Conservation (phyloP, 2,797 vertebrate species). For the Heteromormyrus szaboi region DNA sequence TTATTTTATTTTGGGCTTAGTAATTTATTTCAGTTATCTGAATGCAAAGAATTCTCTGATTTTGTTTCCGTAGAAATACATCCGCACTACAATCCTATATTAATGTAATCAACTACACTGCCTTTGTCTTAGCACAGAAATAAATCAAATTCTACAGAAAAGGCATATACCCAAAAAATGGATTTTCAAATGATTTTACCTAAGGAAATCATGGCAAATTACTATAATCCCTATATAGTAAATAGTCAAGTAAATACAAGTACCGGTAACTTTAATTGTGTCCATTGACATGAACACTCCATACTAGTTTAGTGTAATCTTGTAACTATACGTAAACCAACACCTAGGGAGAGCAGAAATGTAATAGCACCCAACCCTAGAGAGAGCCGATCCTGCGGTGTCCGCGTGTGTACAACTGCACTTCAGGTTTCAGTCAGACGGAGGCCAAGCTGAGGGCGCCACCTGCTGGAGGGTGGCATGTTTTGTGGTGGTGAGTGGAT, state of each 20-base stretch:
- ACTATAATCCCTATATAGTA: not conserved
- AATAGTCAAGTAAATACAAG: not conserved
- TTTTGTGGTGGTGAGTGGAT: not conserved
- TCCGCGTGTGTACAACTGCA: not conserved
- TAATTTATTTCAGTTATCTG: not conserved
- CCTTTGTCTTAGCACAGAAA: not conserved
- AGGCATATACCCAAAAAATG: not conserved
- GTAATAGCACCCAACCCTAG: not conserved
- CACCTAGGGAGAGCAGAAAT: not conserved
- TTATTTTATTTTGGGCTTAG: not conserved
- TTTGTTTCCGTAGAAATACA: not conserved
- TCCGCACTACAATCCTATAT: not conserved
- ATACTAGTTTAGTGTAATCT: not conserved
- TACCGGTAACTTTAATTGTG: not conserved
- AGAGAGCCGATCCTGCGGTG: not conserved
- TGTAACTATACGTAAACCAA: not conserved
- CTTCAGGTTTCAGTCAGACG: not conserved
- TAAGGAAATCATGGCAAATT: not conserved
- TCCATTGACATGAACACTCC: not conserved
- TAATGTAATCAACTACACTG: not conserved
- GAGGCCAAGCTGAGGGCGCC: not conserved
- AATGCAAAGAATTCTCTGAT: not conserved
- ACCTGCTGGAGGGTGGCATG: not conserved
- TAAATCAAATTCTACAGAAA: not conserved
- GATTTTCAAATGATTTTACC: not conserved